These are phyloP conservation scores for Herminia tarsipennalis DNA, from an alignment of 2,888 invertebrate genomes.

Conservation along the genomic window DNA sequence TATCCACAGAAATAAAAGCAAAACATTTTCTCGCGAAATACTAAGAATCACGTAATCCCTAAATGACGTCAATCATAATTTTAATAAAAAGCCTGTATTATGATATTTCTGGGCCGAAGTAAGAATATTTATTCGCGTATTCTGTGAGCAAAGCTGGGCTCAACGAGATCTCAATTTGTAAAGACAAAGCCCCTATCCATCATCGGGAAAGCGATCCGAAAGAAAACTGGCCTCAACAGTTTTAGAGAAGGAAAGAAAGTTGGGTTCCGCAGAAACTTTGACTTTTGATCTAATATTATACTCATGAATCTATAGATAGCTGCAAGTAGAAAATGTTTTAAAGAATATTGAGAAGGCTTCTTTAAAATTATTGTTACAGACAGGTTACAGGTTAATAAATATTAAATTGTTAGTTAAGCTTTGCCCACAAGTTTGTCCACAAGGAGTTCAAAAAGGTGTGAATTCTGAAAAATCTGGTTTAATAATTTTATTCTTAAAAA, in stretches of 20 bases:
- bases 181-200: conserved; percentile 65
- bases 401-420: too few relatives aligned
- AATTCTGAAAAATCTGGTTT: too few relatives aligned
- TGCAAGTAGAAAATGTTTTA: too few relatives aligned
- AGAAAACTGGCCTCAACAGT: conserved; percentile 30
- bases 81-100: conserved; percentile 38
- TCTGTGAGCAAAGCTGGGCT: conserved; percentile 37
- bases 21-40: conserved; percentile 11
- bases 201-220: conserved; percentile 46
- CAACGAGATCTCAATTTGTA: conserved; percentile 64
- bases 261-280: conserved; percentile 24
- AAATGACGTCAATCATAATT: conserved; percentile 42
- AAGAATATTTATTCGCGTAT: conserved; percentile 51
- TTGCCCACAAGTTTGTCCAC: too few relatives aligned
- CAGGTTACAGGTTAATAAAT: too few relatives aligned
- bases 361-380: too few relatives aligned
- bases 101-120: conserved; percentile 35
- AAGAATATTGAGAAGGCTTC: neutral
- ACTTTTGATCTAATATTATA: neutral
- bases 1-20: conserved; percentile 3
- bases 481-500: too few relatives aligned
- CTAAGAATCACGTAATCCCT: conserved; percentile 22
- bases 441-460: too few relatives aligned
- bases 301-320: too few relatives aligned
- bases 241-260: conserved; percentile 24